Base-by-base conservation (phyloP, 2,113 vertebrate species). In the Hipposideros armiger region DNA sequence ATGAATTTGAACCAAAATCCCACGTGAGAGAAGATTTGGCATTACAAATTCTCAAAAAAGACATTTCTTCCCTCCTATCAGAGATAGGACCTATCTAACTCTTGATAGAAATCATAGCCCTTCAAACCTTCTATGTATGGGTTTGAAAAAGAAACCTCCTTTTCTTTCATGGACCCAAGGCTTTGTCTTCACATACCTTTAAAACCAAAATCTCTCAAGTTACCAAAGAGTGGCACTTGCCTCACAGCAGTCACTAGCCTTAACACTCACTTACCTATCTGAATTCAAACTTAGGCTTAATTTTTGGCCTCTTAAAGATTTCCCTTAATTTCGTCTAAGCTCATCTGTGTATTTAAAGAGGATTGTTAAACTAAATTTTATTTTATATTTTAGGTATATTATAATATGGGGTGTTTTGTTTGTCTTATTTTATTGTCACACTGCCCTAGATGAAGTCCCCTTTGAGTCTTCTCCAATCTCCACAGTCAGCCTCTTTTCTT, bases 21-120 rank as follows among this genome's bases (percentile, higher is more conserved):
- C 52, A 52, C 0, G 4, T 36, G 19, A 94, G 36, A 83, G 24
- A 40, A 42, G 69, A 26, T 40, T 56, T 64, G 5, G 47, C n/a
- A 40, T 88, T 84, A 90, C 40, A 74, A 52, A 90, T 47, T 84
- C 30, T 90, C 47, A 82, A 89, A 60, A 91, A 77, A 42, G 20
- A 80, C 66, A 81, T 20, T 40, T 58, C 11, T 91, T 95, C 9
- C 14, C 17, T 64, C 28, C 17, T 56, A 36, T 82, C 47, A 87
- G 83, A 87, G 56, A 72, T 4, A 95, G 36, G 40, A 91, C 17
- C 24, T 74, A 50, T 32, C 16, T 30, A 69, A 56, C 67, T 45
- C 76, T 60, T 42, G 73, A 32, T 24, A 42, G 54, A 54, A 26
- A 26, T 19, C 30, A 40, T 47, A 45, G 26, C 7, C 3, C 58